Evolutionary conservation across 1,140 invertebrate genomes (phyloP).

Genomic region (Stratiolaelaps scimitus): DNA sequence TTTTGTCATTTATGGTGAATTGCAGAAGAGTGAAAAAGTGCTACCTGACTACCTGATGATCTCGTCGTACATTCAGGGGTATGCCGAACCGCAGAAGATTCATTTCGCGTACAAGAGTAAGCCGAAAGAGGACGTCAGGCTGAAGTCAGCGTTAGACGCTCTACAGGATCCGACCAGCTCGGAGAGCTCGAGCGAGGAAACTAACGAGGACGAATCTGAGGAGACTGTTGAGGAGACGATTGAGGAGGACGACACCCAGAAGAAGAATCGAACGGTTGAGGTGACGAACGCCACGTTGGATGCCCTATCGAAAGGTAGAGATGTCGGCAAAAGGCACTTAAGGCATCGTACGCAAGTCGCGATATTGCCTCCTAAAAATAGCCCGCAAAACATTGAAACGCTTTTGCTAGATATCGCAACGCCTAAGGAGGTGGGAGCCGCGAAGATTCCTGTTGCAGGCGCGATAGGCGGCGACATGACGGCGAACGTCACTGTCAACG

Average conservation of each 20-base stretch:
- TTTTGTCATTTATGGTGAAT: slow-evolving; percentile 18
- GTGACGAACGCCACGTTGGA: background rate
- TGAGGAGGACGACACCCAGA: slow-evolving; percentile 12
- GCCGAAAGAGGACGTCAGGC: slow-evolving; percentile 8
- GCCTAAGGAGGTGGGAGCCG: too few relatives aligned
- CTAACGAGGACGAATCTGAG: slow-evolving; percentile 2
- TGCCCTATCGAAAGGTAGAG: background rate
- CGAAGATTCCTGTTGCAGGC: too few relatives aligned
- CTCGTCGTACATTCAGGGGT: slow-evolving; percentile 8
- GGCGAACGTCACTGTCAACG: too few relatives aligned
- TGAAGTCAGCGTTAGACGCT: slow-evolving; percentile 4
- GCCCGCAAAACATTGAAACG: too few relatives aligned
- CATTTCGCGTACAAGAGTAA: slow-evolving; percentile 27
- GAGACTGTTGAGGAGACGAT: slow-evolving; percentile 23
- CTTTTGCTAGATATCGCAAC: too few relatives aligned
- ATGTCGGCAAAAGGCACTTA: background rate
- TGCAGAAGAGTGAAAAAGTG: background rate
- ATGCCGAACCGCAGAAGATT: slow-evolving; percentile 15
- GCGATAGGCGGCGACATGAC: too few relatives aligned
- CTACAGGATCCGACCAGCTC: slow-evolving; percentile 17
- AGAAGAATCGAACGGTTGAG: background rate
- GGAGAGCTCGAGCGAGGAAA: slow-evolving; percentile 21
- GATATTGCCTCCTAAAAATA: too few relatives aligned
- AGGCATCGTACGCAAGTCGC: background rate
- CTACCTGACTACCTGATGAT: slow-evolving; percentile 11